A percentile compares a stretch with the other conserved stretches of the same genome.
Evolutionary conservation across 1,140 invertebrate species (phyloP).

Genomic region (Ericerus pela): DNA sequence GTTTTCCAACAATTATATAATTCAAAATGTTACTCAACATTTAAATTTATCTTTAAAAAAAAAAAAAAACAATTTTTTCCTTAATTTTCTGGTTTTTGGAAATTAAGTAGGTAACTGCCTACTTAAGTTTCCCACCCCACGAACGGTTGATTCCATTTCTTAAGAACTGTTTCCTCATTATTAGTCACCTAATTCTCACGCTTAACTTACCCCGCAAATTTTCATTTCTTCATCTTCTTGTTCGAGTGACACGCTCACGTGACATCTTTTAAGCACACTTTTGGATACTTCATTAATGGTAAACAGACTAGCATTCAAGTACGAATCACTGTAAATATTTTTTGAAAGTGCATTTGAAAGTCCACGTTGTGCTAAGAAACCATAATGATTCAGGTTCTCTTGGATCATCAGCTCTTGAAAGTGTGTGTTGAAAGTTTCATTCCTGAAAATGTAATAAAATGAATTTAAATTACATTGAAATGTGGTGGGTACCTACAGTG

Average conservation of each 20-base stretch:
- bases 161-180: no score
- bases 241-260: conserved; percentile 52
- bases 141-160: no score
- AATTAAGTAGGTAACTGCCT: no score
- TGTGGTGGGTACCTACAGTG: neutral
- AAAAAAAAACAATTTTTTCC: no score
- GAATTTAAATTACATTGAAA: neutral
- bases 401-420: conserved; percentile 28
- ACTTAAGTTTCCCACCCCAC: no score
- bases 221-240: conserved; percentile 29
- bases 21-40: no score
- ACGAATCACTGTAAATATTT: conserved; percentile 38
- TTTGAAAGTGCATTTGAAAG: conserved; percentile 54
- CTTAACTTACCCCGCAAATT: conserved; percentile 32
- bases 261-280: conserved; percentile 57
- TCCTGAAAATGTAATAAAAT: conserved; percentile 12
- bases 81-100: no score
- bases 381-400: conserved; percentile 45
- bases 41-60: no score
- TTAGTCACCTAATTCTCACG: neutral
- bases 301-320: conserved; percentile 51
- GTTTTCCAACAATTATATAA: no score
- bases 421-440: conserved; percentile 3
- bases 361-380: conserved; percentile 46
- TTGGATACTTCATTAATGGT: conserved; percentile 58